Conservation (phyloP, 2,113 vertebrate species). For the Callipepla californica region DNA sequence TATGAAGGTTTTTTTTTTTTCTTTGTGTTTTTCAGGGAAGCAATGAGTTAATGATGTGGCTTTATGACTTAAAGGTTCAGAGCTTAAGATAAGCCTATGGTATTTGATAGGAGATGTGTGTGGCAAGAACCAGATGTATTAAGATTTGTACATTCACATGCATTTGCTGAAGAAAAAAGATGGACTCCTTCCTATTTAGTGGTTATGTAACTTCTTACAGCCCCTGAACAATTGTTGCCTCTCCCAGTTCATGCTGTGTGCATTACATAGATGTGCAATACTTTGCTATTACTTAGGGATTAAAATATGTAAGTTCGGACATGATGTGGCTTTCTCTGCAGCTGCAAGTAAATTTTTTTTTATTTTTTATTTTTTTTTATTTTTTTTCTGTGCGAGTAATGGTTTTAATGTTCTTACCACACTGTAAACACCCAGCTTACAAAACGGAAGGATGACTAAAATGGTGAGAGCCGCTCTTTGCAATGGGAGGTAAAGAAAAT, state of each 20-base stretch:
- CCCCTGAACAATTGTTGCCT: background rate
- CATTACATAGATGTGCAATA: background rate
- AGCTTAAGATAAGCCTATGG: background rate
- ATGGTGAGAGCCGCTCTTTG: conserved; percentile 36
- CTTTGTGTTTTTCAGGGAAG: background rate
- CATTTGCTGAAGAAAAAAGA: background rate
- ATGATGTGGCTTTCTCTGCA: conserved; percentile 38
- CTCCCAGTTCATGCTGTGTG: background rate
- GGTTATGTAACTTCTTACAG: background rate
- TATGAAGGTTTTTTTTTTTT: background rate
- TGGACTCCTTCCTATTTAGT: background rate
- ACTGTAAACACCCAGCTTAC: conserved; percentile 59
- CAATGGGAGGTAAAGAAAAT: background rate
- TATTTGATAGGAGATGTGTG: background rate
- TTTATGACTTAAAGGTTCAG: background rate
- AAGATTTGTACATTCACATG: background rate
- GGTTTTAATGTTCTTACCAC: conserved; percentile 50
- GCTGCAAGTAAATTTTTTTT: conserved; percentile 50
- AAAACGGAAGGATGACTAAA: conserved; percentile 56
- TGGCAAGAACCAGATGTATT: background rate
- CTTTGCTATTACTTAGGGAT: conserved; percentile 44
- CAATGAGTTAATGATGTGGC: background rate
- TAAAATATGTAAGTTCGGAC: conserved; percentile 51
- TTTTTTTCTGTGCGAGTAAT: background rate
- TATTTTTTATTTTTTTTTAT: too few relatives aligned